Conservation (phyloP, 2,113 vertebrate genomes). For the Tetrao urogallus region DNA sequence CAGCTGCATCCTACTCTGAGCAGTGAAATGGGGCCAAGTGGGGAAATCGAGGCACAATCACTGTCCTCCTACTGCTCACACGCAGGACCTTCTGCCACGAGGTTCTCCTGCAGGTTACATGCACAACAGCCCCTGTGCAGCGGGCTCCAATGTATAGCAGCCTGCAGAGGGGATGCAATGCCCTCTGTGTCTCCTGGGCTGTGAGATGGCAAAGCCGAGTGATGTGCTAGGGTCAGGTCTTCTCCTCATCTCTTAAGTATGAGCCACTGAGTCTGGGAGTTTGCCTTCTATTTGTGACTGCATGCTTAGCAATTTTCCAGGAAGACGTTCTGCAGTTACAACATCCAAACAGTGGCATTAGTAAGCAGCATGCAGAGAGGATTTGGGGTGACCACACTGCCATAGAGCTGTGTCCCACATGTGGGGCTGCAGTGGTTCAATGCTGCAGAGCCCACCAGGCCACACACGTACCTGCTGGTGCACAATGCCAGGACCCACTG, state of each 20-base stretch:
- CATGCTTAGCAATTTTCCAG: constrained; percentile 49
- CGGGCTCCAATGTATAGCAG: accelerated
- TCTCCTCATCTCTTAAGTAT: constrained; percentile 6
- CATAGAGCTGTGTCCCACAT: not conserved
- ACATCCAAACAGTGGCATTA: constrained; percentile 30
- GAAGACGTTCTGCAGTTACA: constrained; percentile 26
- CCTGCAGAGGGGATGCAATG: not conserved
- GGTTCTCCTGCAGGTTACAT: not conserved
- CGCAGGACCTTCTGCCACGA: not conserved
- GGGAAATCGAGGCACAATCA: not conserved
- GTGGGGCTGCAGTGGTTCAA: not conserved
- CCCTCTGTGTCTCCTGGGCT: not conserved
- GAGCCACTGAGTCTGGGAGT: constrained; percentile 43
- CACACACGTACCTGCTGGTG: constrained; percentile 35
- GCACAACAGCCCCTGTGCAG: not conserved
- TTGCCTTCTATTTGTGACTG: not conserved
- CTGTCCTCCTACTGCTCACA: not conserved
- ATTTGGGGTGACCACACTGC: constrained; percentile 37
- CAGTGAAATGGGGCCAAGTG: not conserved
- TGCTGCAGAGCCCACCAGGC: not conserved
- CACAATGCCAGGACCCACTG: constrained; percentile 53
- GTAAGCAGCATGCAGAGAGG: not conserved
- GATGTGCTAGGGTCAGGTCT: constrained; percentile 3
- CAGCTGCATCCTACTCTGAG: not conserved
- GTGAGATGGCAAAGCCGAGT: not conserved